Conservation (phyloP, 2,888 invertebrate species). For the Monochamus alternatus region DNA sequence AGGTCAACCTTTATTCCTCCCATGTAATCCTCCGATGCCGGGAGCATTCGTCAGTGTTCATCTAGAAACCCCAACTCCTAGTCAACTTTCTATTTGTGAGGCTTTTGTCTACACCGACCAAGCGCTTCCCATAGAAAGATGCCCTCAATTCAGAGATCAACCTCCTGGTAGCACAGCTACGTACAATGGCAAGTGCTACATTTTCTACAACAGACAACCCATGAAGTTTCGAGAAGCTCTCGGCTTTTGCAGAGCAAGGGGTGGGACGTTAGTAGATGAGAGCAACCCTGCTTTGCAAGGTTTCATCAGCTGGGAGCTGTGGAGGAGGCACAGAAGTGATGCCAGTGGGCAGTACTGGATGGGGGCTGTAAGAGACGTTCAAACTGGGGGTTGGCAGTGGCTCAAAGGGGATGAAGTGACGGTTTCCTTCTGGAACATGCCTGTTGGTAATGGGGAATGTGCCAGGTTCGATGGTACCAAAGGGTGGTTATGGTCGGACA, state of each 20-base stretch:
- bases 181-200: conserved; percentile 95
- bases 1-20: conserved; percentile 91
- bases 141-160: conserved; percentile 93
- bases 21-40: conserved; percentile 96
- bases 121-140: conserved; percentile 91
- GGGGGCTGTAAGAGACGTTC: conserved; percentile 88
- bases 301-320: conserved; percentile 95
- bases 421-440: conserved; percentile 93
- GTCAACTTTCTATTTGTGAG: conserved; percentile 91
- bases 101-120: conserved; percentile 96
- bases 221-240: conserved; percentile 85
- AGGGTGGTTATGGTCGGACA: conserved; percentile 96
- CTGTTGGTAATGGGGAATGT: conserved; percentile 88
- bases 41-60: conserved; percentile 96
- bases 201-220: conserved; percentile 92
- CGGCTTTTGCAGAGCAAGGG: conserved; percentile 85
- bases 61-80: conserved; percentile 82
- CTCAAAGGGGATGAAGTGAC: conserved; percentile 90
- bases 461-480: conserved; percentile 93
- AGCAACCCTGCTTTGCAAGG: conserved; percentile 95
- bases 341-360: conserved; percentile 96
- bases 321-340: conserved; percentile 92
- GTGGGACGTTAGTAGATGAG: conserved; percentile 89
- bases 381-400: conserved; percentile 86
- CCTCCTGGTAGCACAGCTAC: conserved; percentile 94